Evolutionary conservation across 2,113 vertebrate species (phyloP).

Genomic region (Dascyllus trimaculatus): DNA sequence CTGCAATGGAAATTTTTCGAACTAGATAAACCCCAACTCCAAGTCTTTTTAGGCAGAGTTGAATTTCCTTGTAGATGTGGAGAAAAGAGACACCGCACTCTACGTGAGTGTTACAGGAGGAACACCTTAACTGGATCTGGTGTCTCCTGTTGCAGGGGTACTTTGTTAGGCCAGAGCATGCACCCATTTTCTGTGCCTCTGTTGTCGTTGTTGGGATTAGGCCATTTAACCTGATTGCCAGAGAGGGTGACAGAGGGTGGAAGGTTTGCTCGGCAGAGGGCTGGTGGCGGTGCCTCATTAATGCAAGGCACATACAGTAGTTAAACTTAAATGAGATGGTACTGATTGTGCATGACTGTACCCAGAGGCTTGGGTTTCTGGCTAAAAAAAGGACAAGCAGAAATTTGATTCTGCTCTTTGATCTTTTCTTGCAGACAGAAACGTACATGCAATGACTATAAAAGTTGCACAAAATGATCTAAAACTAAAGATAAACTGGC

Average conservation of each 20-base stretch:
- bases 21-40: constrained; percentile 31
- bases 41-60: constrained; percentile 35
- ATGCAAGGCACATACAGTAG: constrained; percentile 37
- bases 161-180: constrained; percentile 65
- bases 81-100: constrained; percentile 72
- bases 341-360: constrained; percentile 60
- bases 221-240: constrained; percentile 77
- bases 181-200: constrained; percentile 61
- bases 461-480: constrained; percentile 1
- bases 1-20: constrained; percentile 32
- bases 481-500: background rate
- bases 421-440: constrained; percentile 7
- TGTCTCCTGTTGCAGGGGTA: constrained; percentile 73
- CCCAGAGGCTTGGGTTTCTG: constrained; percentile 57
- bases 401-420: constrained; percentile 51
- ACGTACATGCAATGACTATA: background rate
- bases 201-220: constrained; percentile 72
- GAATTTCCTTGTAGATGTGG: constrained; percentile 68
- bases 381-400: constrained; percentile 31
- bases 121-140: constrained; percentile 69
- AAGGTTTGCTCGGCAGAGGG: constrained; percentile 34
- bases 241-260: constrained; percentile 49
- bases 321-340: constrained; percentile 72
- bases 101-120: constrained; percentile 65
- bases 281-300: constrained; percentile 43